A percentile compares a stretch with the other conserved stretches of the same genome.
Conservation (phyloP, 1,140 invertebrate genomes). For the Magallana gigas region DNA sequence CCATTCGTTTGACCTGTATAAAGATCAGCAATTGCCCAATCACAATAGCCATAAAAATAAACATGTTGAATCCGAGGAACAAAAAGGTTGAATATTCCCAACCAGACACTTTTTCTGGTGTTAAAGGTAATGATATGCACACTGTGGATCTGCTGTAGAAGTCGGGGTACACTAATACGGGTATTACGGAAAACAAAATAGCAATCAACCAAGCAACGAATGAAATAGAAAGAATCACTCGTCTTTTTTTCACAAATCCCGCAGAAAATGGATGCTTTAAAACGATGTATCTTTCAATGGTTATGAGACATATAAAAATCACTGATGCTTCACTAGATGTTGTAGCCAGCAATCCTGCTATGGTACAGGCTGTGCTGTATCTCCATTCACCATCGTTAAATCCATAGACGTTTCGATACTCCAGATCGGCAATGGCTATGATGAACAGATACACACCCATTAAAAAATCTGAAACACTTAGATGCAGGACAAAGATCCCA, state of each 20-base stretch:
- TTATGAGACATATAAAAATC: conserved; percentile 68
- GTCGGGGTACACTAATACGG: conserved; percentile 28
- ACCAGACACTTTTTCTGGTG: conserved; percentile 74
- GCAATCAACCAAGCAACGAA: conserved; percentile 23
- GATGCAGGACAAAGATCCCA: conserved; percentile 63
- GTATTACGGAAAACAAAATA: conserved; percentile 1
- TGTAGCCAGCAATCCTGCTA: conserved; percentile 68
- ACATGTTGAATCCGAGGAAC: conserved; percentile 77
- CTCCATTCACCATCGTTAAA: conserved; percentile 67
- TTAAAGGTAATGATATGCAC: conserved; percentile 78
- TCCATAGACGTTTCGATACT: conserved; percentile 67
- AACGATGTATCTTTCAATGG: conserved; percentile 66
- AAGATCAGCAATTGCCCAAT: conserved; percentile 82
- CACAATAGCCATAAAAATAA: conserved; percentile 79
- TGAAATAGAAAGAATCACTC: not conserved
- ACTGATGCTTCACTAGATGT: conserved; percentile 68
- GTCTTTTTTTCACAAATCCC: conserved; percentile 36
- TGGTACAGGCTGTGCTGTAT: conserved; percentile 61
- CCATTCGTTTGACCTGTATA: conserved; percentile 84
- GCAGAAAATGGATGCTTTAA: conserved; percentile 67
- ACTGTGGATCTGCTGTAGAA: conserved; percentile 77
- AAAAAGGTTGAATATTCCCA: conserved; percentile 79
- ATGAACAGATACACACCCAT: conserved; percentile 74
- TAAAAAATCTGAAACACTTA: conserved; percentile 69
- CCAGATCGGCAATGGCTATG: conserved; percentile 67